Percentiles rank a stretch among this genome's conserved stretches.
Conservation (phyloP, 1,140 invertebrate species). For the Listronotus oregonensis region DNA sequence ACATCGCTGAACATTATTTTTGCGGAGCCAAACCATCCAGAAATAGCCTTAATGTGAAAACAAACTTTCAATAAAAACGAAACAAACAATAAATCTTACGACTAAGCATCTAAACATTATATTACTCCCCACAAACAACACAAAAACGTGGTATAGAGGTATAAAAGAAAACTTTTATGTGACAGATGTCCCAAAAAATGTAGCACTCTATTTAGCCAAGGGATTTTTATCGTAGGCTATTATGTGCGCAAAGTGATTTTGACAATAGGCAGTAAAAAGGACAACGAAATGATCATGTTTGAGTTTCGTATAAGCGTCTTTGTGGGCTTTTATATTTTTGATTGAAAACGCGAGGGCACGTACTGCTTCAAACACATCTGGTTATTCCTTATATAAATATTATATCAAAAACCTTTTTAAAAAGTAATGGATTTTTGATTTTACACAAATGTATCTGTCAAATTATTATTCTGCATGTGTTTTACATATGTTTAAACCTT, state of each 20-base stretch:
- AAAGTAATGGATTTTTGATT: no score
- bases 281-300: conserved; percentile 33
- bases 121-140: conserved; percentile 20
- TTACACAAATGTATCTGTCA: no score
- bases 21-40: background rate
- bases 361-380: no score
- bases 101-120: conserved; percentile 22
- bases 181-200: conserved; percentile 28
- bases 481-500: no score
- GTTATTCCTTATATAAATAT: no score
- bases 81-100: conserved; percentile 29
- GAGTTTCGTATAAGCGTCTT: conserved; percentile 26
- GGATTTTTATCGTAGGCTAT: conserved; percentile 18
- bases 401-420: no score
- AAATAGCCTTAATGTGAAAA: conserved; percentile 20
- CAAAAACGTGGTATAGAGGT: conserved; percentile 14
- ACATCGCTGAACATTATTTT: background rate
- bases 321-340: background rate
- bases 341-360: no score
- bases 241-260: conserved; percentile 26
- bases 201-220: conserved; percentile 28
- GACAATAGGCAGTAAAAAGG: conserved; percentile 29
- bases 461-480: no score
- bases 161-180: conserved; percentile 31
- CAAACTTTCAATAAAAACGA: conserved; percentile 32